These are phyloP conservation scores for Pogonomyrmex barbatus DNA, from an alignment of 1,140 invertebrate genomes.

Conservation along the genomic window DNA sequence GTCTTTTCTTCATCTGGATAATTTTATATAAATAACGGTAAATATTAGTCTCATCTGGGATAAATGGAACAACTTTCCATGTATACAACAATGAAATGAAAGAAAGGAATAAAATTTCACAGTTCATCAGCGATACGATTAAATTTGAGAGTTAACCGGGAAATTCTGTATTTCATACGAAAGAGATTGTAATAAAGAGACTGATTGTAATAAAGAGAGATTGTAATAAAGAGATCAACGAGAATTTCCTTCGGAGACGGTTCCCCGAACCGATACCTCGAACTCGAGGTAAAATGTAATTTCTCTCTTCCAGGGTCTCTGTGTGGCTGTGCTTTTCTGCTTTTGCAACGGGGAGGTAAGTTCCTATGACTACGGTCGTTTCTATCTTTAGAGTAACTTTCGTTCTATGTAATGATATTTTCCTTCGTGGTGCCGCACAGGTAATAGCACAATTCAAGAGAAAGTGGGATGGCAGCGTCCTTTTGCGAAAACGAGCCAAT, in stretches of 20 bases:
- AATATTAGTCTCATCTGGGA: not conserved
- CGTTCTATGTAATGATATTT: slow-evolving; percentile 51
- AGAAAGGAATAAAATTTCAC: not conserved
- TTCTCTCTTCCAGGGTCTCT: slow-evolving; percentile 91
- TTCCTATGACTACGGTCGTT: not conserved
- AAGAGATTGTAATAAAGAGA: slow-evolving; percentile 39
- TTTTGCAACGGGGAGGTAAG: slow-evolving; percentile 97
- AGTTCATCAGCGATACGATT: slow-evolving; percentile 1
- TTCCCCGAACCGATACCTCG: not conserved
- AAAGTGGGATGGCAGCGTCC: slow-evolving; percentile 90
- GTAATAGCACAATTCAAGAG: slow-evolving; percentile 93
- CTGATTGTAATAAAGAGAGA: too few species aligned
- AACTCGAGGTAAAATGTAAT: slow-evolving; percentile 35
- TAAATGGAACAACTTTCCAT: not conserved
- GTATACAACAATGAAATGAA: not conserved
- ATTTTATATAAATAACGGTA: too few species aligned
- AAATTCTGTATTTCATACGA: not conserved
- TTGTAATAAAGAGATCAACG: slow-evolving; percentile 37
- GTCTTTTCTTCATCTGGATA: too few species aligned
- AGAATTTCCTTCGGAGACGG: slow-evolving; percentile 1
- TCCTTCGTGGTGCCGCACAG: slow-evolving; percentile 79
- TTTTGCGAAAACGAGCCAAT: slow-evolving; percentile 90
- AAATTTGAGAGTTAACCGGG: slow-evolving; percentile 35
- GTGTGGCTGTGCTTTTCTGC: slow-evolving; percentile 96
- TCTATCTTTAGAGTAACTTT: not conserved